Base-by-base conservation (phyloP, 2,888 invertebrate species). In the Mycogona germanica region DNA sequence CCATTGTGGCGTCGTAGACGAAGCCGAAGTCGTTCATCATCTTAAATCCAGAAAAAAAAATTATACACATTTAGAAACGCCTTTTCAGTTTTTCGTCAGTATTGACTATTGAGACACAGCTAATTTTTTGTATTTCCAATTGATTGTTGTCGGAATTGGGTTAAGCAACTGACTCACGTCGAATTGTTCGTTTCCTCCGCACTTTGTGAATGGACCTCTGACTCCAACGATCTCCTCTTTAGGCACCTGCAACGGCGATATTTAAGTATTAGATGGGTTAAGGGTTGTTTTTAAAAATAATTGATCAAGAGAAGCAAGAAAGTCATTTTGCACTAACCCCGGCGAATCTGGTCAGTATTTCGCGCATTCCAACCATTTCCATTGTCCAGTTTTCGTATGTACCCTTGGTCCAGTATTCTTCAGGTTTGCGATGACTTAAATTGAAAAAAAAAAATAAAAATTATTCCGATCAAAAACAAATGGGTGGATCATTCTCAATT, bases 291-390 rank as follows among this genome's bases (percentile, higher is more conserved):
- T n/a, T n/a, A n/a, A n/a, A n/a, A n/a, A n/a, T n/a, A n/a, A n/a
- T n/a, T n/a, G n/a, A n/a, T n/a, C n/a, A n/a, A n/a, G n/a, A n/a
- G n/a, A n/a, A n/a, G n/a, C n/a, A n/a, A n/a, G n/a, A n/a, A n/a
- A n/a, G n/a, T n/a, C n/a, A n/a, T n/a, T n/a, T n/a, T n/a, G n/a
- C n/a, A n/a, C n/a, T n/a, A n/a, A n/a, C n/a, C 69, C 88, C 88
- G 9, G 88, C 77, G 67, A 89, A 88, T 65, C 81, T 79, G 58
- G 78, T 77, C 25, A 91, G 73, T 63, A 91, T 87, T 69, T 88
- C 87, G 58, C 88, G 77, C 89, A 91, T 89, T 48, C 89, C 89
- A 63, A 91, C 84, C 87, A 89, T 88, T 72, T 91, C 91, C 23
- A 87, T 87, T 0, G 84, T 85, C 91, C 91, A 92, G 68, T 87